phyloP scores from a whole-genome alignment of 2,888 invertebrate species.

The Elmis aenea region DNA sequence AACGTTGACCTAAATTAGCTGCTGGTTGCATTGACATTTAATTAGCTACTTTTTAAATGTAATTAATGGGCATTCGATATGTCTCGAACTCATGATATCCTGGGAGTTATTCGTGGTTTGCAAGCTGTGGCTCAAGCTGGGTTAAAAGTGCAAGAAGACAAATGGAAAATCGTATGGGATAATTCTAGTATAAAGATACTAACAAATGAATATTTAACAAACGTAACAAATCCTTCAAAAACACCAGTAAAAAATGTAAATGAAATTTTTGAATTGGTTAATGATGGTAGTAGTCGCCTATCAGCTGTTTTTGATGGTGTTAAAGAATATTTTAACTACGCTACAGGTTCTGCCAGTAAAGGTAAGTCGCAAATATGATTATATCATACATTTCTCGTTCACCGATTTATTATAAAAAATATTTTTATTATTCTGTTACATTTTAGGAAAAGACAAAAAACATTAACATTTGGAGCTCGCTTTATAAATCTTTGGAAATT shows the following conservation, averaged over 20 bases:
- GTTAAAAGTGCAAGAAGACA: conserved; percentile 59
- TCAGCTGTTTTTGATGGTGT: conserved; percentile 68
- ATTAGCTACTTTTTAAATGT: too few species aligned
- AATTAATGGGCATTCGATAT: too few species aligned
- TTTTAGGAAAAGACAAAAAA: too few species aligned
- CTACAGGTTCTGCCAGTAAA: too few species aligned
- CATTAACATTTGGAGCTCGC: too few species aligned
- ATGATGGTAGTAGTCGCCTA: conserved; percentile 58
- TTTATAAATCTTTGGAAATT: too few species aligned
- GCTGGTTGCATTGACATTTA: too few species aligned
- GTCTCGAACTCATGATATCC: conserved; percentile 60
- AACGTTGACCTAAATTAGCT: too few species aligned
- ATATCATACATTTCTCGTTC: too few species aligned
- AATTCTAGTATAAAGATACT: conserved; percentile 64
- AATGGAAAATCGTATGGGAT: conserved; percentile 57
- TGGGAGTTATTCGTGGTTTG: conserved; percentile 64
- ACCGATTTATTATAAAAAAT: too few species aligned
- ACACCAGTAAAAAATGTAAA: conserved; percentile 3
- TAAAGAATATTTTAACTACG: conserved; percentile 50
- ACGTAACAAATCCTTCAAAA: conserved; percentile 16
- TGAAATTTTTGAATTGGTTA: conserved; percentile 44
- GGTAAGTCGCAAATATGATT: too few species aligned
- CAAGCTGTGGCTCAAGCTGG: conserved; percentile 64
- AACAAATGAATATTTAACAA: conserved; percentile 23
- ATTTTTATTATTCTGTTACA: too few species aligned